Base-by-base conservation (phyloP, 2,888 invertebrate genomes). In the Entomobrya multifasciata region DNA sequence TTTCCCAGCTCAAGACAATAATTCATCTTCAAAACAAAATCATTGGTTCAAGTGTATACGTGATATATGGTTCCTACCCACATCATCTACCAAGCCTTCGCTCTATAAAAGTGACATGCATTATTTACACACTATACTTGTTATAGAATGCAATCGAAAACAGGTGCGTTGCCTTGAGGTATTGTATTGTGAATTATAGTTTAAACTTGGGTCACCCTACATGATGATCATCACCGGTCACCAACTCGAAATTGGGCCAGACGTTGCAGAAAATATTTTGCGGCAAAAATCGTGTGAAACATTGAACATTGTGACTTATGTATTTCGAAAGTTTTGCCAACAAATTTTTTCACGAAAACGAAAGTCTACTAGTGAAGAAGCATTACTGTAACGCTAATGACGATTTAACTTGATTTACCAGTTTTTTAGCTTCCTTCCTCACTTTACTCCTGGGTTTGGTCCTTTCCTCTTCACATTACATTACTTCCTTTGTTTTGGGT, bases 391-490 rank as follows among this genome's bases (percentile, higher is more conserved):
- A 65, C n/a, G 20, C 49, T 83, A 65, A 67, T 65, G 15, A 83
- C 52, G 10, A 1, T n/a, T 22, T 79, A 79, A 79, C 85, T 62
- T 72, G 85, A 70, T 60, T 60, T 72, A 79, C 85, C 62, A 79
- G 85, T 85, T 85, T 84, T 79, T 79, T n/a, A n/a, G 13, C 36
- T 76, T 72, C 15, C 25, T 47, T 72, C 44, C 70, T 72, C 25
- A 22, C 70, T 47, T 22, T 25, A 72, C 65, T 22, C 25, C 22
- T 82, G 20, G 70, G 70, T 62, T 47, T 65, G 62, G 52, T 22
- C n/a, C 6, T 67, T 36, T 15, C 52, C 6, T 41, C 22, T 15
- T 57, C 1, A 0, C 36, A 22, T 20, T 8, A 11, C 20, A 36
- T 20, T 20, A 57, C 55, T 52, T 72, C 72, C 82, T 82, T 82